Conservation (phyloP, 2,888 invertebrate genomes). For the Octonoba sinensis region DNA sequence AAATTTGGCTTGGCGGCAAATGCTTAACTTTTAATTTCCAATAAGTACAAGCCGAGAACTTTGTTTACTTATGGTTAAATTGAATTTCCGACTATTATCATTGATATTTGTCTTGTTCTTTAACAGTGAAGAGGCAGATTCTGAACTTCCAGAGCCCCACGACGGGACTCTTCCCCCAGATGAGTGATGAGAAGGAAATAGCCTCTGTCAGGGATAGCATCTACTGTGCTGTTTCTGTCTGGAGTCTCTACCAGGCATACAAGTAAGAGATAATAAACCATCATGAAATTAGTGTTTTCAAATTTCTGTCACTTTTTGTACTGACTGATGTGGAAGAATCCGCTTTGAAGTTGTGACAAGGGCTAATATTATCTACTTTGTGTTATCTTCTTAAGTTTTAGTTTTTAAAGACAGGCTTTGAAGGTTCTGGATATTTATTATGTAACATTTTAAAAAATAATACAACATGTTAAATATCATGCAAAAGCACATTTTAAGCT, state of each 20-base stretch:
- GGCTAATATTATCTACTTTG: too few species aligned
- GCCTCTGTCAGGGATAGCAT: slow-evolving; percentile 93
- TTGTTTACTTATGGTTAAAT: neutral
- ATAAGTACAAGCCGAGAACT: neutral
- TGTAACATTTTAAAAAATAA: too few species aligned
- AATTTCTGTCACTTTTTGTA: neutral
- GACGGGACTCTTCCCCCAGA: slow-evolving; percentile 90
- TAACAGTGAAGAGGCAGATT: slow-evolving; percentile 88
- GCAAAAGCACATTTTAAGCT: too few species aligned
- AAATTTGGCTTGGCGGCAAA: too few species aligned
- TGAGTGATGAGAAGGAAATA: slow-evolving; percentile 84
- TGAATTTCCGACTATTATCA: neutral
- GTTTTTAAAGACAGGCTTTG: too few species aligned
- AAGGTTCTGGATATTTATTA: too few species aligned
- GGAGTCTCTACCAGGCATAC: slow-evolving; percentile 97
- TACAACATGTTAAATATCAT: too few species aligned
- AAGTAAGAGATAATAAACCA: slow-evolving; percentile 75
- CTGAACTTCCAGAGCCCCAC: slow-evolving; percentile 92
- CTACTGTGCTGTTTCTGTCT: slow-evolving; percentile 95
- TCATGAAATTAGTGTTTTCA: neutral
- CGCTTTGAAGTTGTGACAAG: too few species aligned
- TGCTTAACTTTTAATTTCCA: too few species aligned
- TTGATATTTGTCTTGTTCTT: slow-evolving; percentile 1
- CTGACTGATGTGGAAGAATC: neutral
- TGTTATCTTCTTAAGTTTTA: too few species aligned